Percentiles rank a stretch among this genome's conserved stretches.
Conservation (phyloP, 2,113 vertebrate genomes). For the Pimephales promelas region DNA sequence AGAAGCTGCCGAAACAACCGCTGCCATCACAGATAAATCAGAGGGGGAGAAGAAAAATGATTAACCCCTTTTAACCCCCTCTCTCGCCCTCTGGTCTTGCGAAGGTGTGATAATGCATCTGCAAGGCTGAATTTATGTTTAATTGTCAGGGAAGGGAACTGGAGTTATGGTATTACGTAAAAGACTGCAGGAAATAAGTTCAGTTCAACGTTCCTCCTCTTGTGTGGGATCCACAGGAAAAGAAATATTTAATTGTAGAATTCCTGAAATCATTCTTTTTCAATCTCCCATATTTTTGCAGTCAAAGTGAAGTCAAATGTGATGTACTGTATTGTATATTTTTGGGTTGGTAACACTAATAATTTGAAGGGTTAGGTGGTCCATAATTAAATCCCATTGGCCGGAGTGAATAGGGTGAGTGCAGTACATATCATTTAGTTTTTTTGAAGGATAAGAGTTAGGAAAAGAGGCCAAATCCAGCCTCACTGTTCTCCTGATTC, state of each 20-base stretch:
- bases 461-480: slow-evolving; percentile 63
- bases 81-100: slow-evolving; percentile 58
- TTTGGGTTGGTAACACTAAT: slow-evolving; percentile 69
- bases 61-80: slow-evolving; percentile 69
- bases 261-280: slow-evolving; percentile 70
- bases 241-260: slow-evolving; percentile 73
- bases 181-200: slow-evolving; percentile 66
- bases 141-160: slow-evolving; percentile 59
- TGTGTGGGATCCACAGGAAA: slow-evolving; percentile 68
- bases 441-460: slow-evolving; percentile 51
- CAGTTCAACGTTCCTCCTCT: slow-evolving; percentile 69
- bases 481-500: slow-evolving; percentile 65
- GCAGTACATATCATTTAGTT: slow-evolving; percentile 63
- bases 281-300: slow-evolving; percentile 70
- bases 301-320: slow-evolving; percentile 82
- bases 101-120: slow-evolving; percentile 66
- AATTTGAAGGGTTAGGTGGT: slow-evolving; percentile 56
- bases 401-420: slow-evolving; percentile 49
- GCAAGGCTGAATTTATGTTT: slow-evolving; percentile 54
- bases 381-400: slow-evolving; percentile 35
- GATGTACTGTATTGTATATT: slow-evolving; percentile 82
- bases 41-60: slow-evolving; percentile 91
- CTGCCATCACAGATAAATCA: slow-evolving; percentile 79
- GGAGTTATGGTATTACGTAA: slow-evolving; percentile 68
- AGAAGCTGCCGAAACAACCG: slow-evolving; percentile 22